Evolutionary conservation across 1,140 invertebrate genomes (phyloP), one percentile per base, ranked within the genome.

Genomic region (Magallana ariakensis): DNA sequence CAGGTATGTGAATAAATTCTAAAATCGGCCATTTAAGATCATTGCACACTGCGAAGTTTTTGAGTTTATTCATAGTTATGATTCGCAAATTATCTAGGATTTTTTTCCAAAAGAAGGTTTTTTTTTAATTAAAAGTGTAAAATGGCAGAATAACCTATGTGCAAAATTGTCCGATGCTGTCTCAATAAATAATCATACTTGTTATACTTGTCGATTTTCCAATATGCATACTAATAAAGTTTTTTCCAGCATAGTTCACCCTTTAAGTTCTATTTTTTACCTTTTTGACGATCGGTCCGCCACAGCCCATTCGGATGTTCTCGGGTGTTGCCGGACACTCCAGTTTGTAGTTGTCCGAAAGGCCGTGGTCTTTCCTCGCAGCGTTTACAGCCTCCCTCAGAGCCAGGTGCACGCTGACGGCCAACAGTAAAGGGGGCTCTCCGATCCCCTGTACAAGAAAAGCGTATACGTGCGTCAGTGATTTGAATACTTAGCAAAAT

Each of bases 381-480:
- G 85, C 62, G 16, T 46, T 56, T 15, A 88, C 75, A n/a, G 87
- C 87, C 53, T 88, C 85, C 33, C 86, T 75, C 26, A 88, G 46
- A 10, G 87, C 87, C 46, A 86, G 33, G 57, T 86, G 85, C 58
- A 86, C 87, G 9, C 85, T 80, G 0, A 60, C 82, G 1, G 62
- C 87, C 6, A 88, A 26, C 22, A 88, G 54, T 11, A 88, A 54
- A 33, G 87, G 87, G n/a, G 87, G 87, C 26, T 88, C 87, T 11
- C 87, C 87, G 16, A 84, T 46, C 8, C 87, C 85, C 87, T 88
- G 46, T n/a, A 53, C 46, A 53, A 26, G 15, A 82, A 54, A 26
- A 6, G 33, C 33, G 5, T 4, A 46, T 0, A 46, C 33, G 33
- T 33, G 1, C 5, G 33, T 46, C 3, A 46, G 33, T 46, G 5